A percentile compares a stretch with the other conserved stretches of the same genome.
phyloP scores from a whole-genome alignment of 2,888 invertebrate genomes.

The Hetaerina titia region DNA sequence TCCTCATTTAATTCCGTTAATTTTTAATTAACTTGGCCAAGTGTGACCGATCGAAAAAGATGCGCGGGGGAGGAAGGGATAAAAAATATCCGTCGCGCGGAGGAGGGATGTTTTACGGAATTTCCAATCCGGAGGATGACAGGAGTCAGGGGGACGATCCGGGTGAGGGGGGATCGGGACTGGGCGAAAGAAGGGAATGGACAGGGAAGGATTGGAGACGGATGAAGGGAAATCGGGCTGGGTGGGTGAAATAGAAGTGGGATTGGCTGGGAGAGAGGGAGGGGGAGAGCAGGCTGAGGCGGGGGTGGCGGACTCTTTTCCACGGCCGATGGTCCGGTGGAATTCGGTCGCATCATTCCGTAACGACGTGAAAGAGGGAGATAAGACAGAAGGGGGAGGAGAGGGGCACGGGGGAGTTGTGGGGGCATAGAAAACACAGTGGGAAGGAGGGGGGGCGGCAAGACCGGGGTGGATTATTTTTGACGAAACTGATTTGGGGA shows the following conservation, averaged over 20 bases:
- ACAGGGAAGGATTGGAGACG: neutral
- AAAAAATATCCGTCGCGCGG: neutral
- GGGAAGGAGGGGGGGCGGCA: neutral
- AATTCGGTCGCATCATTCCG: slow-evolving; percentile 62
- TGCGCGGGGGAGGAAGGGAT: neutral
- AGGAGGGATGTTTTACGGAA: neutral
- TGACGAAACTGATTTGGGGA: neutral
- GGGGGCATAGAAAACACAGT: neutral
- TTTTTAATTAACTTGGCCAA: neutral
- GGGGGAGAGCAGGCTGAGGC: neutral
- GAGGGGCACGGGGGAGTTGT: neutral
- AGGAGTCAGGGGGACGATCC: neutral
- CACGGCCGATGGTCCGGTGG: slow-evolving; percentile 54
- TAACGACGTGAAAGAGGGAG: neutral
- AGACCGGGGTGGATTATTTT: neutral
- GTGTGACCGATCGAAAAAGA: neutral
- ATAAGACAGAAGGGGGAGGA: neutral
- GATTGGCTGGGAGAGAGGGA: neutral
- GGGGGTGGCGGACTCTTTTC: slow-evolving; percentile 1
- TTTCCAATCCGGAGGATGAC: neutral
- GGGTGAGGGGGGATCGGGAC: neutral
- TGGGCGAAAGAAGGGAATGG: neutral
- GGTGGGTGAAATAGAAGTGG: neutral
- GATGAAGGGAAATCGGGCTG: neutral
- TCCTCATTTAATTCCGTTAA: neutral